Conservation (phyloP, 1,140 invertebrate genomes). For the Cotesia chilonis region DNA sequence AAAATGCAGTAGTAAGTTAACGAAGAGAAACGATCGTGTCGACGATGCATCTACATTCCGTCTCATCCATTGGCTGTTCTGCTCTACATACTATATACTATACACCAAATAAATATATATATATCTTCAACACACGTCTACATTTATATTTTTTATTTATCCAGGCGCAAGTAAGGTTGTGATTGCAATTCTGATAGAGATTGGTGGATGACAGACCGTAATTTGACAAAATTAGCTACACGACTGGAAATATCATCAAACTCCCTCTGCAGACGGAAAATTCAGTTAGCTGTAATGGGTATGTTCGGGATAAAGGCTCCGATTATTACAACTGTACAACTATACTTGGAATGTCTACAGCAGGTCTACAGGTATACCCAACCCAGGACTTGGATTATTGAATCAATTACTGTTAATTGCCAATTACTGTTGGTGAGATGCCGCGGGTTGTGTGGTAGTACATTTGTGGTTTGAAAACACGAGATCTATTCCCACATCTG, state of each 20-base stretch:
- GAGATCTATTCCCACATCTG: slow-evolving; percentile 2
- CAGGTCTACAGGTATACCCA: neutral
- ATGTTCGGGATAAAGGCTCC: neutral
- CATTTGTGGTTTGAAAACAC: slow-evolving; percentile 9
- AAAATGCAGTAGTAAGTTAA: slow-evolving; percentile 22
- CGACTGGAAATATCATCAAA: neutral
- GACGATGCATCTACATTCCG: slow-evolving; percentile 31
- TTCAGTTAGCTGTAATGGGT: neutral
- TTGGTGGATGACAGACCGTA: neutral
- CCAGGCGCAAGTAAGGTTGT: neutral
- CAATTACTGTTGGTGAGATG: slow-evolving; percentile 47
- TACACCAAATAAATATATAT: too few species aligned
- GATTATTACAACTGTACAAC: neutral
- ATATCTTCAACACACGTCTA: too few species aligned
- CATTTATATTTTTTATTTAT: neutral
- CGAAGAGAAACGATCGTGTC: slow-evolving; percentile 35
- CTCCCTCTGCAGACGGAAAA: neutral
- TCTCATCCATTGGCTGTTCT: slow-evolving; percentile 2
- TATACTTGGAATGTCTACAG: neutral
- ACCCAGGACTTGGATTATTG: slow-evolving; percentile 48
- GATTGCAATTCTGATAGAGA: neutral
- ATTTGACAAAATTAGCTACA: neutral
- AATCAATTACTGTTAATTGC: slow-evolving; percentile 59
- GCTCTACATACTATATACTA: too few species aligned
- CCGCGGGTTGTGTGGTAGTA: slow-evolving; percentile 7